Base-by-base conservation (phyloP, 2,888 invertebrate genomes). In the Drosophila birchii region DNA sequence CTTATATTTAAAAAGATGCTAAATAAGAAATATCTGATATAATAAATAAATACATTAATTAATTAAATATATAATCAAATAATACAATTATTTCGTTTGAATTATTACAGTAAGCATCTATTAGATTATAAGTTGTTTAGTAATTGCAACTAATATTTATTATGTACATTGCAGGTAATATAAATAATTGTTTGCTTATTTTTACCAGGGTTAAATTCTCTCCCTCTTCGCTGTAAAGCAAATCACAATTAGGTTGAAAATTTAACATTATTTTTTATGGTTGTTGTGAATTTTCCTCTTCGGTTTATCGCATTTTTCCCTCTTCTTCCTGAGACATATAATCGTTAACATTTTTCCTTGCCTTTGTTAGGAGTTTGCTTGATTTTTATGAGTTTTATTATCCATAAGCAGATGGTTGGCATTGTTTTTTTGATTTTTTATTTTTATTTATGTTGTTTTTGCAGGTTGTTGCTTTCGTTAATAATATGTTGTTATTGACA, bases 331-430 rank as follows among this genome's bases (percentile, higher is more conserved):
- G 20, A 12, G 34, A 26, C 54, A 14, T 14, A 45, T 57, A 34
- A 62, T 66, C 62, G 44, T 47, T 45, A 32, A 44, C 16, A 62
- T 61, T 61, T 61, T 32, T 18, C 23, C 26, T 49, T 36, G 29
- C 44, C 39, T 60, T 63, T 63, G 23, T 41, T 58, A 49, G 47
- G 29, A 53, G 63, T 38, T 68, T 63, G 72, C 60, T 64, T 63
- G 63, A 68, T 73, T 67, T 76, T 76, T 76, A 73, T 64, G 73
- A 64, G 68, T 68, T 76, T 76, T 76, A 68, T 67, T 45, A 77
- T 73, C 60, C 60, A 55, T 64, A 47, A 58, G 60, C 76, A 76
- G 67, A 76, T 76, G 63, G 47, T 63, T 68, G 29, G 5, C 61
- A 55, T 58, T 38, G 41, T 32, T 45, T 45, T 38, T 44, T 44